These are phyloP conservation scores for Euwallacea fornicatus DNA, from an alignment of 1,140 invertebrate genomes.

Conservation along the genomic window DNA sequence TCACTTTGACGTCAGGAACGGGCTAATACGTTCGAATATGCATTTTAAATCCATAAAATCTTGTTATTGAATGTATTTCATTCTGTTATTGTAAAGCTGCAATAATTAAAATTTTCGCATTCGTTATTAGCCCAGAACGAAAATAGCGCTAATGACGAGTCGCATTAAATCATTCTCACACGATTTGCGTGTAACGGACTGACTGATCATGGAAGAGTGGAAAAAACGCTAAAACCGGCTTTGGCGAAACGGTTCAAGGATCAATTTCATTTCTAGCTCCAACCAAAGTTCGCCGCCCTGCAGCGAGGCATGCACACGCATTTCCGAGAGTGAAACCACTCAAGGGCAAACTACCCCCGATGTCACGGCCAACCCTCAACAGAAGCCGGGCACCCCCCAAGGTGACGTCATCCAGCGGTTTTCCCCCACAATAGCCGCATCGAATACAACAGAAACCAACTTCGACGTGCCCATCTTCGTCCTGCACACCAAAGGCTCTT, in stretches of 20 bases:
- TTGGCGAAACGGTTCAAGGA: background rate
- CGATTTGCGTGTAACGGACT: too few relatives aligned
- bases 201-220: too few relatives aligned
- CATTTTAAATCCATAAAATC: too few relatives aligned
- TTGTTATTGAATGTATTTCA: too few relatives aligned
- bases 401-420: constrained; percentile 36
- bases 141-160: too few relatives aligned
- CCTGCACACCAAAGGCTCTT: constrained; percentile 82
- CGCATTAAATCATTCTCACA: too few relatives aligned
- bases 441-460: constrained; percentile 49
- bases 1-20: too few relatives aligned
- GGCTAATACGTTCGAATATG: too few relatives aligned
- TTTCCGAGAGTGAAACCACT: constrained; percentile 44
- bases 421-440: constrained; percentile 32
- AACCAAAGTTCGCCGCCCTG: constrained; percentile 50
- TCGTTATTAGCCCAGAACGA: too few relatives aligned
- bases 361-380: constrained; percentile 32
- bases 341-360: constrained; percentile 38
- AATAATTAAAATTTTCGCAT: too few relatives aligned
- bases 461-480: constrained; percentile 75
- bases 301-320: constrained; percentile 43
- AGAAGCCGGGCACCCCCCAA: constrained; percentile 32
- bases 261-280: constrained; percentile 41
- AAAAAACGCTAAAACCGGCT: too few relatives aligned
- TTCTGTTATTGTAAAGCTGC: too few relatives aligned